Evolutionary conservation across 2,797 vertebrate species (phyloP).

Genomic region (Sebastes diploproa): DNA sequence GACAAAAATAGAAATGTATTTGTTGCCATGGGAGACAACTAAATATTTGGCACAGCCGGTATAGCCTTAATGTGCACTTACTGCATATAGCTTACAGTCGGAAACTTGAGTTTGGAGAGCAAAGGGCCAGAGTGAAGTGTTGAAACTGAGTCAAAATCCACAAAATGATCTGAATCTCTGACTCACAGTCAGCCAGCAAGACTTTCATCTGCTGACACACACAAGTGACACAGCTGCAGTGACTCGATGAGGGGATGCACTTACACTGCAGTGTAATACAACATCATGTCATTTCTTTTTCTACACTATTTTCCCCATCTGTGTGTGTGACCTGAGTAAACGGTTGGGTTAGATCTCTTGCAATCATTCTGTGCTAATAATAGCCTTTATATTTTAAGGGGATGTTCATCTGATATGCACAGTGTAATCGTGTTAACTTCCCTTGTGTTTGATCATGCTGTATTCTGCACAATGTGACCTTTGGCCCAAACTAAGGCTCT

Average conservation of each 20-base stretch:
- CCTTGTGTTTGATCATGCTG: background rate
- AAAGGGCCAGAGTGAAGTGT: background rate
- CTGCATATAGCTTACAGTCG: slow-evolving; percentile 35
- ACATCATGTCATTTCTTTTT: background rate
- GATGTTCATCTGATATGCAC: background rate
- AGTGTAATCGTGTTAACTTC: background rate
- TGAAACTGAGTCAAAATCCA: slow-evolving; percentile 5
- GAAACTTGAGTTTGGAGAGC: slow-evolving; percentile 1
- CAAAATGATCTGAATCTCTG: slow-evolving; percentile 6
- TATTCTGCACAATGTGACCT: background rate
- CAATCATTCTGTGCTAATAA: background rate
- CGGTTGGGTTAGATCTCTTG: background rate
- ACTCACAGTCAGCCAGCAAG: background rate
- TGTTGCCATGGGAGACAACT: slow-evolving; percentile 66
- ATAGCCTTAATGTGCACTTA: slow-evolving; percentile 26
- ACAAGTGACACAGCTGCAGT: slow-evolving; percentile 1
- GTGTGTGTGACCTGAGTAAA: background rate
- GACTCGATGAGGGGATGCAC: background rate
- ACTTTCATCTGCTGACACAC: slow-evolving; percentile 26
- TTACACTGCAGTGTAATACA: background rate
- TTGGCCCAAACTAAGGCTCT: background rate
- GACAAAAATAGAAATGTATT: slow-evolving; percentile 67
- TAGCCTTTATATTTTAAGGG: background rate
- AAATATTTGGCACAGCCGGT: slow-evolving; percentile 71
- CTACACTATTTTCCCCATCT: no score